These are phyloP conservation scores for Sussaba pulchella DNA, from an alignment of 2,888 invertebrate species.

Conservation along the genomic window DNA sequence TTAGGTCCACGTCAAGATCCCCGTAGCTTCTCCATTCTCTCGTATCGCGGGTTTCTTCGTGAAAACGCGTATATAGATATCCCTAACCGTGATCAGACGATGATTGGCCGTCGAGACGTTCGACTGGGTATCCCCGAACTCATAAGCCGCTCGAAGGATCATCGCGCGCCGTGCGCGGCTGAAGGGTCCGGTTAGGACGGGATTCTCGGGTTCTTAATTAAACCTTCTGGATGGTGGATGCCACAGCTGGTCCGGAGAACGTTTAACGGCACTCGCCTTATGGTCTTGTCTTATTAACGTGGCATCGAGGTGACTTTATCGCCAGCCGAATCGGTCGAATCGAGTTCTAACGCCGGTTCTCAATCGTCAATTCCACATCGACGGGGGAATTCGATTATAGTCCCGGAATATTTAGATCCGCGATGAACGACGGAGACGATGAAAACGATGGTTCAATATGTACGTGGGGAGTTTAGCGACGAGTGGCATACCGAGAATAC, in stretches of 20 bases:
- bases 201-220: conserved; percentile 74
- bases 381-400: conserved; percentile 59
- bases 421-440: neutral
- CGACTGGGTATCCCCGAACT: conserved; percentile 61
- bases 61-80: conserved; percentile 14
- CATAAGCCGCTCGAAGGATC: conserved; percentile 65
- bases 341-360: conserved; percentile 2
- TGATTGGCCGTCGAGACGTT: conserved; percentile 71
- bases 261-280: conserved; percentile 31
- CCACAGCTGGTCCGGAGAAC: conserved; percentile 61
- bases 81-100: conserved; percentile 9
- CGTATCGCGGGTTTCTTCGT: neutral
- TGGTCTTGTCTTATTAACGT: conserved; percentile 43
- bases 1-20: neutral
- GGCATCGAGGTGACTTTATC: conserved; percentile 63
- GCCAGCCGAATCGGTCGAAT: conserved; percentile 51
- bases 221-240: conserved; percentile 65
- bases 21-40: conserved; percentile 11
- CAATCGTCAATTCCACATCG: conserved; percentile 42
- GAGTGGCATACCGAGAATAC: neutral
- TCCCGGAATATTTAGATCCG: conserved; percentile 15
- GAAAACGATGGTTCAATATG: conserved; percentile 9
- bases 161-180: conserved; percentile 37
- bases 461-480: neutral
- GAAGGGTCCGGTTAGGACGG: conserved; percentile 43